Conservation (phyloP, 2,888 invertebrate genomes). For the Apamea anceps region DNA sequence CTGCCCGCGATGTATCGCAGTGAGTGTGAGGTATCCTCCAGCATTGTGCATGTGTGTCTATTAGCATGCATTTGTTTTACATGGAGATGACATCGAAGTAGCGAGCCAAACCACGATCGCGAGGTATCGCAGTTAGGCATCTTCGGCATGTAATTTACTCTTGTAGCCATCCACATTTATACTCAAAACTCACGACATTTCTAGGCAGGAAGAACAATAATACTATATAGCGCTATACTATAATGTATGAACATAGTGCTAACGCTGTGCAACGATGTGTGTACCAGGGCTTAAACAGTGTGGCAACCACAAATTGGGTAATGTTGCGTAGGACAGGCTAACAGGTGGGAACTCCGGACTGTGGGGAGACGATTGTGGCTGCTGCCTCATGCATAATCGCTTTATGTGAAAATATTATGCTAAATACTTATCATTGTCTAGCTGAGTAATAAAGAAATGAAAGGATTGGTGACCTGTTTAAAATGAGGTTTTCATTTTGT, state of each 20-base stretch:
- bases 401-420: neutral
- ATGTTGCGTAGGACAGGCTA: neutral
- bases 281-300: neutral
- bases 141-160: too few species aligned
- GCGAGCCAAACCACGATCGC: too few species aligned
- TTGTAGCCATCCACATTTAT: too few species aligned
- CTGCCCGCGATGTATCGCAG: too few species aligned
- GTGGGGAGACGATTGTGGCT: neutral
- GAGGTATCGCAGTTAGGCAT: too few species aligned
- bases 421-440: neutral
- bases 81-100: too few species aligned
- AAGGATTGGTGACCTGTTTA: neutral
- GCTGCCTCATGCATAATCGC: neutral
- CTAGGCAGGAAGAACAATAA: too few species aligned
- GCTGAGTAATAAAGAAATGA: too few species aligned
- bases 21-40: too few species aligned
- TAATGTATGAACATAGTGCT: neutral
- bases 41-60: too few species aligned
- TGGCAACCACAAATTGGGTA: conserved; percentile 17
- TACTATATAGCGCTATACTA: neutral
- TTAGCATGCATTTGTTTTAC: too few species aligned
- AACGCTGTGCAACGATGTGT: neutral
- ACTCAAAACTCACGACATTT: too few species aligned
- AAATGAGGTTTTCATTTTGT: neutral
- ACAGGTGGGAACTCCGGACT: neutral